A percentile compares a stretch with the other conserved stretches of the same genome.
Conservation (phyloP, 2,888 invertebrate species). For the Hypena proboscidalis region DNA sequence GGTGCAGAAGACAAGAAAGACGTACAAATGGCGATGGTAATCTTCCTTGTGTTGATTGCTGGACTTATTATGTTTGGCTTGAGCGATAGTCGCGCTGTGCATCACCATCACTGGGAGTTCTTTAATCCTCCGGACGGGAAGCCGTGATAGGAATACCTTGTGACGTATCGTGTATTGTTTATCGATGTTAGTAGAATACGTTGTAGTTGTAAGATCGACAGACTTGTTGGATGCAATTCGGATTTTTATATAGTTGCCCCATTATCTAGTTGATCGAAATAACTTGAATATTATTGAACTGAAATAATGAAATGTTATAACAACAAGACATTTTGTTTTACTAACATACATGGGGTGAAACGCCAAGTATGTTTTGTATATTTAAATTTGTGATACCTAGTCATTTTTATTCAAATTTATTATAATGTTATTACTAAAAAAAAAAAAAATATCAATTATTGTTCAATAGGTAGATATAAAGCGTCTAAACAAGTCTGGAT, state of each 20-base stretch:
- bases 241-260: neutral
- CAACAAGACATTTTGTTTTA: neutral
- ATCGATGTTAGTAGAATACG: slow-evolving; percentile 18
- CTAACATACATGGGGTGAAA: neutral
- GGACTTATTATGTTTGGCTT: slow-evolving; percentile 91
- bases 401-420: slow-evolving; percentile 3
- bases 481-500: slow-evolving; percentile 37
- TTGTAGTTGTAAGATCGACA: slow-evolving; percentile 36
- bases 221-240: slow-evolving; percentile 33
- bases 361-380: neutral
- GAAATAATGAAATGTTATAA: no score
- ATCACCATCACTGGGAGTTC: slow-evolving; percentile 95
- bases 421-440: no score
- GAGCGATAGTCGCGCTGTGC: slow-evolving; percentile 89
- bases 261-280: neutral
- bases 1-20: slow-evolving; percentile 89
- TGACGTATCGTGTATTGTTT: slow-evolving; percentile 10
- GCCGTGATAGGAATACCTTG: slow-evolving; percentile 58
- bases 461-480: neutral
- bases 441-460: no score
- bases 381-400: slow-evolving; percentile 23
- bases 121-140: slow-evolving; percentile 92
- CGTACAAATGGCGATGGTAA: slow-evolving; percentile 90
- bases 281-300: no score
- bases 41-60: slow-evolving; percentile 91